Evolutionary conservation across 2,888 invertebrate species (phyloP).

Genomic region (Caenorhabditis doughertyi): DNA sequence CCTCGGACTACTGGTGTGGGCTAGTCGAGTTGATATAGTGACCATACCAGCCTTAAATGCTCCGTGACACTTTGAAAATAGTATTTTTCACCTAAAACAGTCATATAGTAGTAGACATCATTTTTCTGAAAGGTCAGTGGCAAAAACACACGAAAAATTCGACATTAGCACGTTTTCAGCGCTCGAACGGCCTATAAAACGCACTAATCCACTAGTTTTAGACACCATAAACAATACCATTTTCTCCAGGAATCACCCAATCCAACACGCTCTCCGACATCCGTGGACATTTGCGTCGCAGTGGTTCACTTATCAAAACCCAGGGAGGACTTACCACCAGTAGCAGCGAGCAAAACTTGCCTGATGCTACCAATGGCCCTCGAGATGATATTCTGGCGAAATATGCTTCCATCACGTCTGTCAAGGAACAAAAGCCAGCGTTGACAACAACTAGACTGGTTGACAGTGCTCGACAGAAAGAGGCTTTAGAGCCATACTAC

Average conservation of each 20-base stretch:
- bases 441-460: background rate
- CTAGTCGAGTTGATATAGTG: background rate
- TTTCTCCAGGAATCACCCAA: conserved; percentile 45
- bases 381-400: conserved; percentile 96
- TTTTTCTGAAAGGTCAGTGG: too few relatives aligned
- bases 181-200: too few relatives aligned
- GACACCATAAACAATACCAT: too few relatives aligned
- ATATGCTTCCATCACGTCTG: conserved; percentile 85
- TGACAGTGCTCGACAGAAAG: background rate
- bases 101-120: too few relatives aligned
- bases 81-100: background rate
- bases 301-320: background rate
- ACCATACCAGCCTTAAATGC: background rate
- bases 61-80: too few relatives aligned
- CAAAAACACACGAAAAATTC: too few relatives aligned
- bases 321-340: conserved; percentile 11
- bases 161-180: too few relatives aligned
- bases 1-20: too few relatives aligned
- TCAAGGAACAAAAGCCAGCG: background rate
- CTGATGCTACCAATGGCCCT: conserved; percentile 82
- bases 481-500: conserved; percentile 73
- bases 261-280: conserved; percentile 60
- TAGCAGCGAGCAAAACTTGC: conserved; percentile 33
- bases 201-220: too few relatives aligned
- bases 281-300: conserved; percentile 53